Evolutionary conservation across 2,113 vertebrate species (phyloP).

Genomic region (Tyto alba): DNA sequence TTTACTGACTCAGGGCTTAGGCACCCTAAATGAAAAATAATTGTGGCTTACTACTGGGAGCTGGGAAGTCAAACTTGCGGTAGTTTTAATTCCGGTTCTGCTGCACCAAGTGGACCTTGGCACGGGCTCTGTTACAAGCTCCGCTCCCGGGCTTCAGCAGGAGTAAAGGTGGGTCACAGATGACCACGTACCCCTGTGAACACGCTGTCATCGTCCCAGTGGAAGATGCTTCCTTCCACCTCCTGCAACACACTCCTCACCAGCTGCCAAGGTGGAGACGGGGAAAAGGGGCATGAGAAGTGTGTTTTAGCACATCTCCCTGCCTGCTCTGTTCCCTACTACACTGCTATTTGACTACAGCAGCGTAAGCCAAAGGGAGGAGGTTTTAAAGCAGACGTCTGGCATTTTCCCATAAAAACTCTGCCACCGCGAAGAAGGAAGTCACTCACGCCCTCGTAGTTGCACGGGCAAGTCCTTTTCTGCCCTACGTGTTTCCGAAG

Average conservation of each 20-base stretch:
- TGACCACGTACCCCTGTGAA: neutral
- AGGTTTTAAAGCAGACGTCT: neutral
- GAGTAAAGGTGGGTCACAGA: neutral
- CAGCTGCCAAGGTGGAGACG: neutral
- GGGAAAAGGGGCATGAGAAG: neutral
- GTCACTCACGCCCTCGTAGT: neutral
- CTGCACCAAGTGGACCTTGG: neutral
- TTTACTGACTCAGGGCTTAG: neutral
- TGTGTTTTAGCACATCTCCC: neutral
- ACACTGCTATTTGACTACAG: neutral
- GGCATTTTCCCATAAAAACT: neutral
- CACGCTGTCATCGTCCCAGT: rapidly evolving
- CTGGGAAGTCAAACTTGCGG: neutral
- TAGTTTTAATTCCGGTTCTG: neutral
- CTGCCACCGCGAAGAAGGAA: neutral
- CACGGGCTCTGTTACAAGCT: neutral
- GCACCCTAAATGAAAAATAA: neutral
- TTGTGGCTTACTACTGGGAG: neutral
- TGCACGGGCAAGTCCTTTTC: neutral
- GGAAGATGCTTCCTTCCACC: neutral
- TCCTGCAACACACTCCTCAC: neutral
- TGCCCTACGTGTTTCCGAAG: rapidly evolving
- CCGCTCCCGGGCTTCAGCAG: neutral
- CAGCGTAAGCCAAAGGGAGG: neutral
- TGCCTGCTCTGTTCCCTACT: neutral